Percentiles rank a stretch among this genome's conserved stretches.
These are phyloP conservation scores for Chaitophorus viminalis DNA, from an alignment of 2,888 invertebrate genomes.

Conservation along the genomic window DNA sequence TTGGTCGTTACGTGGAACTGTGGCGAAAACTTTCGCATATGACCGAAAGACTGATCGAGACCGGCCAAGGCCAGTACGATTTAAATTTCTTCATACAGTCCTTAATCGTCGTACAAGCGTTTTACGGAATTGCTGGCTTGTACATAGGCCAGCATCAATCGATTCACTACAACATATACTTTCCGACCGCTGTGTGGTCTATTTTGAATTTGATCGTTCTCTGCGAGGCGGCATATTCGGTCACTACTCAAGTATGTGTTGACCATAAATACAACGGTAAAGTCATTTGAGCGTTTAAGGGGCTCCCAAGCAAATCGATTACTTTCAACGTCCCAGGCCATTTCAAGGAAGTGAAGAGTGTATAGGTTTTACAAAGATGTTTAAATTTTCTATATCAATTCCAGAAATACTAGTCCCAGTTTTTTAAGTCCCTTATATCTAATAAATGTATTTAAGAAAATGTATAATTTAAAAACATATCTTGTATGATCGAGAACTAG, in stretches of 20 bases:
- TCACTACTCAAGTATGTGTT: constrained; percentile 14
- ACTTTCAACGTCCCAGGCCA: too few relatives aligned
- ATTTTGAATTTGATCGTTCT: constrained; percentile 19
- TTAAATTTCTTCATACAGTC: constrained; percentile 19
- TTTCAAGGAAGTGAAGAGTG: too few relatives aligned
- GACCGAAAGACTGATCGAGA: background rate
- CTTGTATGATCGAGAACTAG: too few relatives aligned
- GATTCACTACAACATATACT: background rate
- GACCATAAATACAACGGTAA: too few relatives aligned
- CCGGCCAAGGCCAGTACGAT: background rate
- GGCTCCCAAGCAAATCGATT: too few relatives aligned
- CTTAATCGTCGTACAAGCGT: constrained; percentile 14
- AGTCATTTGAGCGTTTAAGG: too few relatives aligned
- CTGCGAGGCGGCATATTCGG: constrained; percentile 41
- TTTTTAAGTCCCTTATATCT: too few relatives aligned
- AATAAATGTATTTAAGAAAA: too few relatives aligned
- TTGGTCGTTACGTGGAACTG: background rate
- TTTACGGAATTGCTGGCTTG: constrained; percentile 14
- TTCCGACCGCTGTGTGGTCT: constrained; percentile 13
- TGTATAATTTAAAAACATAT: too few relatives aligned
- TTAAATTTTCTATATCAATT: too few relatives aligned
- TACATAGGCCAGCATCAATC: background rate
- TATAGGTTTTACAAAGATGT: too few relatives aligned
- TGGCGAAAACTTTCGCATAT: constrained; percentile 33
- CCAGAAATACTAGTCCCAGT: too few relatives aligned